phyloP scores from a whole-genome alignment of 2,797 vertebrate genomes.

The Halcyon leucocephala region DNA sequence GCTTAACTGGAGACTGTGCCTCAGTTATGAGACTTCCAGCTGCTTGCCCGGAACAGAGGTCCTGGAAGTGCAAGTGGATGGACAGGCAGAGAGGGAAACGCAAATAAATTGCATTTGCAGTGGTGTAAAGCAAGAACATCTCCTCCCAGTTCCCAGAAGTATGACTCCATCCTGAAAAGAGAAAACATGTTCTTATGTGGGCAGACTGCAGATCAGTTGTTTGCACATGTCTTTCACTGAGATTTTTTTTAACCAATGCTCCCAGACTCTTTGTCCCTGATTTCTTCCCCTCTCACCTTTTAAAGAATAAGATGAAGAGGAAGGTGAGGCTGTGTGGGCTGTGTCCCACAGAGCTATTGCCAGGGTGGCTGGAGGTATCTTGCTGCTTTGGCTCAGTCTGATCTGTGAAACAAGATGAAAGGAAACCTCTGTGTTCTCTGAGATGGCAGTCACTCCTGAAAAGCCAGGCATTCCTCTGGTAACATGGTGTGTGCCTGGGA shows the following conservation, averaged over 20 bases:
- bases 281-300: neutral
- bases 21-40: neutral
- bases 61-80: neutral
- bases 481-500: neutral
- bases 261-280: neutral
- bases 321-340: neutral
- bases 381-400: neutral
- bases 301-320: neutral
- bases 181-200: constrained; percentile 45
- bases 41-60: neutral
- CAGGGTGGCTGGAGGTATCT: neutral
- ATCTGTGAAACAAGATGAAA: constrained; percentile 29
- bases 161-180: constrained; percentile 50
- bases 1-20: neutral
- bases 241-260: neutral
- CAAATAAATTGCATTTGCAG: neutral
- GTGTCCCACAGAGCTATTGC: neutral
- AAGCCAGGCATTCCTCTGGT: constrained; percentile 19
- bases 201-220: constrained; percentile 45
- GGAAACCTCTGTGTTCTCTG: neutral
- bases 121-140: constrained; percentile 41
- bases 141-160: constrained; percentile 67
- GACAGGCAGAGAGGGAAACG: neutral
- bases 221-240: constrained; percentile 25
- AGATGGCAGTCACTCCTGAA: constrained; percentile 33